A percentile compares a stretch with the other conserved stretches of the same genome.
These are phyloP conservation scores for Apogon talboti DNA, from an alignment of 2,797 vertebrate genomes.

Conservation along the genomic window DNA sequence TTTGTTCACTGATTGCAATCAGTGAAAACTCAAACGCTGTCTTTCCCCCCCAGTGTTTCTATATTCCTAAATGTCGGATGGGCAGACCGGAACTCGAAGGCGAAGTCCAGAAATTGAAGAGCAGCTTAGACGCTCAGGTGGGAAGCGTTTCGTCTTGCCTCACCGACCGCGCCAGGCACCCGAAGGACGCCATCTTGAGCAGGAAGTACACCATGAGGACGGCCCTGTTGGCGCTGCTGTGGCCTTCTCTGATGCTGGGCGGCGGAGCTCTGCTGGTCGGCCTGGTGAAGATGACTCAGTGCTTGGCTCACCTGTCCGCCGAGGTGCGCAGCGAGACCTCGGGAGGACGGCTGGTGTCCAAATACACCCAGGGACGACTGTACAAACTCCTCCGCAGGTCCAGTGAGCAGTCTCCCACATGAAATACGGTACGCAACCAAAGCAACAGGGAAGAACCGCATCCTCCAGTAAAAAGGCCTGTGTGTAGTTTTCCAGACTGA, in stretches of 20 bases:
- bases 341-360: slow-evolving; percentile 16
- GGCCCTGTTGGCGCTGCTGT: slow-evolving; percentile 82
- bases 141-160: slow-evolving; percentile 74
- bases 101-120: slow-evolving; percentile 79
- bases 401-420: slow-evolving; percentile 43
- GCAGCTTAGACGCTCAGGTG: slow-evolving; percentile 64
- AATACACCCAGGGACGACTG: slow-evolving; percentile 47
- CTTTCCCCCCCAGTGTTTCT: slow-evolving; percentile 88
- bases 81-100: slow-evolving; percentile 73
- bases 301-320: slow-evolving; percentile 77
- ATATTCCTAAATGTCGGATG: slow-evolving; percentile 84
- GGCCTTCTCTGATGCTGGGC: slow-evolving; percentile 86
- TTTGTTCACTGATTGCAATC: slow-evolving; percentile 45
- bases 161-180: slow-evolving; percentile 59
- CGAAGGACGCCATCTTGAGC: slow-evolving; percentile 76
- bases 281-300: slow-evolving; percentile 87
- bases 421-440: slow-evolving; percentile 9
- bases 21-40: too few relatives aligned
- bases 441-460: too few relatives aligned
- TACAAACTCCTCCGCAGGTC: slow-evolving; percentile 66
- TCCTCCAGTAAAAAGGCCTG: not conserved
- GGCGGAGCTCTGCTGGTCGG: slow-evolving; percentile 85
- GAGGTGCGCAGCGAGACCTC: slow-evolving; percentile 49
- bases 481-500: not conserved
- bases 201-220: slow-evolving; percentile 75